phyloP scores from a whole-genome alignment of 2,113 vertebrate species.

The Gallinago media region DNA sequence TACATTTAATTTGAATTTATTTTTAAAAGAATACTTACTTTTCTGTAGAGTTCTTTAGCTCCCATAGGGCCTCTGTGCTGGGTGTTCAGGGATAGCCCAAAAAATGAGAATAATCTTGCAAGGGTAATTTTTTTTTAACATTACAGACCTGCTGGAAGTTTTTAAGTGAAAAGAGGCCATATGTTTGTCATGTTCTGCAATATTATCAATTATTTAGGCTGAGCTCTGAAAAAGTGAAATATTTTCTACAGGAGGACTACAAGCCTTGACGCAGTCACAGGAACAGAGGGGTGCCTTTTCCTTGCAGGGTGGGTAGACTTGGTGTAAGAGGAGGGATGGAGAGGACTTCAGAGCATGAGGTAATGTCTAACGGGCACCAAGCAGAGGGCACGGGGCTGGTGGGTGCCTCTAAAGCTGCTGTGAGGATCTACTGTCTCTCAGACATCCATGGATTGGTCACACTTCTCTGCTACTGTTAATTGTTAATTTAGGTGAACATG shows the following conservation, averaged over 20 bases:
- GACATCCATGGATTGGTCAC: background rate
- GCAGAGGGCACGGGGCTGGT: rapidly evolving
- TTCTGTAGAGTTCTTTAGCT: background rate
- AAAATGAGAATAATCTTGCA: background rate
- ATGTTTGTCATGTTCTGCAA: background rate
- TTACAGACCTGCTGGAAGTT: background rate
- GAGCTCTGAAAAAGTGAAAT: background rate
- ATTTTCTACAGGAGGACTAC: background rate
- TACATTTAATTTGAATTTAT: constrained; percentile 64
- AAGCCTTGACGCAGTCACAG: background rate
- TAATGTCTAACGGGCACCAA: rapidly evolving
- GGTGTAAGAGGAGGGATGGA: background rate
- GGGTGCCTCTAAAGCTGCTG: background rate
- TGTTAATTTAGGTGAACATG: background rate
- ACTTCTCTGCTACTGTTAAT: background rate
- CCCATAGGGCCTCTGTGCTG: background rate
- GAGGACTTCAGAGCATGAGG: background rate
- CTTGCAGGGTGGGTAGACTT: background rate
- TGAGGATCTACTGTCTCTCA: background rate
- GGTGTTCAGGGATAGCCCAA: background rate
- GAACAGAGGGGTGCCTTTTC: rapidly evolving
- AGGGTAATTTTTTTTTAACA: background rate
- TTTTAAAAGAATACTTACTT: constrained; percentile 58
- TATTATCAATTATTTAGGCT: background rate
- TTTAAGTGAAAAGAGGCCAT: background rate